Evolutionary conservation across 2,888 invertebrate genomes (phyloP).

Genomic region (Tanypteryx hageni): DNA sequence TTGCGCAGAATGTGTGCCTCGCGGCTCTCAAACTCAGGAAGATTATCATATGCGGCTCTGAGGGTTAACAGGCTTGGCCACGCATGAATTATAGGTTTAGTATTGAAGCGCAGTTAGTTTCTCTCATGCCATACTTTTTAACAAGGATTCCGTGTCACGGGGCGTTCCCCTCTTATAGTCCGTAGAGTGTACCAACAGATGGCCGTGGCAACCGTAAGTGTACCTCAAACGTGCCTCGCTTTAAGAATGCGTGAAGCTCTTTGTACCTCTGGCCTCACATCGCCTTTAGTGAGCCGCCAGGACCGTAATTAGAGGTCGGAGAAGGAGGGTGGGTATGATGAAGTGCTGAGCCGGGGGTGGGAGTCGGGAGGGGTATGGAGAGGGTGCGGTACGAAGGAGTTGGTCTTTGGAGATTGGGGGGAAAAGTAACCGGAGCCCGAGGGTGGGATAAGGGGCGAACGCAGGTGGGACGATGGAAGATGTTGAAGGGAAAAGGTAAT

Average conservation of each 20-base stretch:
- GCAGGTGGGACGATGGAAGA: conserved; percentile 38
- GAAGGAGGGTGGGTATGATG: conserved; percentile 31
- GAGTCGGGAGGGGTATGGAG: too few species aligned
- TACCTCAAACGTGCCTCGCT: background rate
- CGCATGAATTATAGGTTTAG: too few species aligned
- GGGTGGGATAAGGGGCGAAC: conserved; percentile 8
- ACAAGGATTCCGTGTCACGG: background rate
- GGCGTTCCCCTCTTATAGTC: background rate
- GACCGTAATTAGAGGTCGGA: conserved; percentile 7
- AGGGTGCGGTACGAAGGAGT: background rate
- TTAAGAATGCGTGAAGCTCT: conserved; percentile 19
- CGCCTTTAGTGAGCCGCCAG: conserved; percentile 1
- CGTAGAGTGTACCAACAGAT: background rate
- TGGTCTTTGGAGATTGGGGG: background rate
- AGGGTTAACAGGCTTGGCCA: too few species aligned
- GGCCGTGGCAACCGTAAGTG: background rate
- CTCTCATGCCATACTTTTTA: background rate
- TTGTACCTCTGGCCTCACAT: background rate
- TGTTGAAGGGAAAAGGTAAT: conserved; percentile 27
- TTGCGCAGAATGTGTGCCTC: too few species aligned
- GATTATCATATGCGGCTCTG: too few species aligned
- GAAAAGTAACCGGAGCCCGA: background rate
- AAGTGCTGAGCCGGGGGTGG: conserved; percentile 19
- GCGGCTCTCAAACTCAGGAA: too few species aligned
- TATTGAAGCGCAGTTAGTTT: background rate